These are phyloP conservation scores for Andinoacara biseriatus DNA, from an alignment of 2,113 vertebrate genomes.

Conservation along the genomic window DNA sequence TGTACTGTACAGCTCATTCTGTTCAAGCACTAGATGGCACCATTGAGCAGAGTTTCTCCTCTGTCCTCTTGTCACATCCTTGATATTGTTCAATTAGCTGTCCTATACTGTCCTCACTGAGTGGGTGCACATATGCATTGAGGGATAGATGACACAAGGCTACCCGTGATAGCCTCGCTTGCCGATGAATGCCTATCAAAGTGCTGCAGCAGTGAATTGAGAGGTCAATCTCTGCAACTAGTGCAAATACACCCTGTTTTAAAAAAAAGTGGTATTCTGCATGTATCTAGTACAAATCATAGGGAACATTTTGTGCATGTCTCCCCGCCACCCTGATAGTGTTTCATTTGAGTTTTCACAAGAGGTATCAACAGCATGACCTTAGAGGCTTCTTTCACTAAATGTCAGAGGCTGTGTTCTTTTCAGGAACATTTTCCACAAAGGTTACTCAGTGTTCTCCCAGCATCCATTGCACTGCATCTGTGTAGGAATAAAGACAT, in stretches of 20 bases:
- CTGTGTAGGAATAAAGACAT: not conserved
- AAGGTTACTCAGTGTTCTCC: constrained; percentile 35
- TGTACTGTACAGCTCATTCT: not conserved
- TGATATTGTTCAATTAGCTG: constrained; percentile 73
- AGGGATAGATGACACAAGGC: constrained; percentile 58
- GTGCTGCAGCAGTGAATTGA: constrained; percentile 46
- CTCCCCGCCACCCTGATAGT: constrained; percentile 42
- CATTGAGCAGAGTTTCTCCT: constrained; percentile 74
- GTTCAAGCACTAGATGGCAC: constrained; percentile 79
- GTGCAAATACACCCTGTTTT: constrained; percentile 57
- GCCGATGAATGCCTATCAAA: constrained; percentile 52
- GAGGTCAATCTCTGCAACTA: constrained; percentile 65
- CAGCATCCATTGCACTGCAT: constrained; percentile 8
- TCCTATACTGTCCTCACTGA: constrained; percentile 58
- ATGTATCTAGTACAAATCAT: constrained; percentile 65
- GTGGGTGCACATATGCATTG: constrained; percentile 55
- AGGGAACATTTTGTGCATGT: constrained; percentile 41
- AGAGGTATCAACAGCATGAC: constrained; percentile 58
- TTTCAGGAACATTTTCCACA: constrained; percentile 49
- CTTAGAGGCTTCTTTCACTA: constrained; percentile 57
- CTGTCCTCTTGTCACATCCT: constrained; percentile 47
- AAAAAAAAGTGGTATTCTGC: constrained; percentile 57
- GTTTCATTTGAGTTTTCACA: constrained; percentile 60
- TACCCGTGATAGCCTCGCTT: constrained; percentile 55
- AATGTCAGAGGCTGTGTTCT: constrained; percentile 71